These are phyloP conservation scores for Trichogramma pretiosum DNA, from an alignment of 1,140 invertebrate genomes.

Conservation along the genomic window DNA sequence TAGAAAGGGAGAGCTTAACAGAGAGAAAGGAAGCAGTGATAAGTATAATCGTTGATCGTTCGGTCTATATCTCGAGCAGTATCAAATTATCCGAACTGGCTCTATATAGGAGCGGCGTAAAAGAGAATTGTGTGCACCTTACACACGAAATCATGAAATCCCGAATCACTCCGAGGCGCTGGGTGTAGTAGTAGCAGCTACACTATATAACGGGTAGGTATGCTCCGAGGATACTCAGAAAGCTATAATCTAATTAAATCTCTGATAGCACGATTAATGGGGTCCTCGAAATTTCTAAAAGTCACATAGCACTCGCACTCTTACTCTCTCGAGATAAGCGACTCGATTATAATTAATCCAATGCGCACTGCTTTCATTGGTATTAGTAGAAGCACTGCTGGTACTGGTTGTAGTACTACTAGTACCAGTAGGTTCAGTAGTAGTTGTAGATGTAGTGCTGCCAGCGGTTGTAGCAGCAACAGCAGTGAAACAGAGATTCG, in stretches of 20 bases:
- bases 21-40: no score
- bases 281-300: conserved; percentile 7
- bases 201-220: no score
- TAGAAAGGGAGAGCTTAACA: no score
- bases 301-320: conserved; percentile 1
- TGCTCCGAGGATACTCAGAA: no score
- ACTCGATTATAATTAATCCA: conserved; percentile 15
- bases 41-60: conserved; percentile 3
- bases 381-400: no score
- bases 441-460: no score
- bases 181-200: no score
- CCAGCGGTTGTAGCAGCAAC: neutral
- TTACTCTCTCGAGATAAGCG: conserved; percentile 1
- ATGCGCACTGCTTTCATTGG: neutral
- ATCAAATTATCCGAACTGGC: conserved; percentile 12
- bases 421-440: no score
- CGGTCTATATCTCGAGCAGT: neutral
- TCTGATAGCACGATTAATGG: conserved; percentile 15
- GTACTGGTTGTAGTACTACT: no score
- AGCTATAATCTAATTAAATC: conserved; percentile 15
- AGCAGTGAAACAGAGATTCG: no score
- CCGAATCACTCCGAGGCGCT: neutral
- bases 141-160: neutral
- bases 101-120: no score
- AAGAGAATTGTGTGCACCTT: no score